phyloP scores from a whole-genome alignment of 2,888 invertebrate genomes.

The Dendrolimus houi region DNA sequence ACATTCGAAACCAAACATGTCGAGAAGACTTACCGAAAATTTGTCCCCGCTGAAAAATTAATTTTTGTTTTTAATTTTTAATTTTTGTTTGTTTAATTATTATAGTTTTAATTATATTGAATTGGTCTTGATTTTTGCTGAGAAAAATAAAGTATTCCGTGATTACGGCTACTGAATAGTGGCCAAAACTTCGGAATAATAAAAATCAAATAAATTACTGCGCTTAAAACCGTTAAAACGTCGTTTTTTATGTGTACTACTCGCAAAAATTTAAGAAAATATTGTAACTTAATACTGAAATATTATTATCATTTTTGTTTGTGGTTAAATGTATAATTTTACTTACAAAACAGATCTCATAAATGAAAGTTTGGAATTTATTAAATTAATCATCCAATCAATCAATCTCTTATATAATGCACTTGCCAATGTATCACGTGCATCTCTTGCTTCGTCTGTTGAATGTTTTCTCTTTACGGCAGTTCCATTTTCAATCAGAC shows the following conservation, averaged over 20 bases:
- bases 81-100: too few relatives aligned
- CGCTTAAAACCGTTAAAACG: too few relatives aligned
- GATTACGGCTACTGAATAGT: too few relatives aligned
- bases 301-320: too few relatives aligned
- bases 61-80: not conserved
- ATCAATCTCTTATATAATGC: conserved; percentile 89
- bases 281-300: too few relatives aligned
- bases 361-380: conserved; percentile 89
- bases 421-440: conserved; percentile 90
- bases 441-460: conserved; percentile 87
- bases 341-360: conserved; percentile 93
- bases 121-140: too few relatives aligned
- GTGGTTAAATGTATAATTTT: conserved; percentile 1
- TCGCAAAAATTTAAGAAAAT: too few relatives aligned
- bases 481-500: conserved; percentile 84
- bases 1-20: conserved; percentile 96
- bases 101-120: too few relatives aligned
- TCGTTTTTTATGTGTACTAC: too few relatives aligned
- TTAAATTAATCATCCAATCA: conserved; percentile 91
- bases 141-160: too few relatives aligned
- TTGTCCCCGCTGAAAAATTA: conserved; percentile 84
- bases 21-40: conserved; percentile 87
- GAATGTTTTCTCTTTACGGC: conserved; percentile 82
- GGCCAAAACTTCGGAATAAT: too few relatives aligned
- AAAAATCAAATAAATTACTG: too few relatives aligned